Conservation (phyloP, 2,888 invertebrate species). For the Xanthia togata region DNA sequence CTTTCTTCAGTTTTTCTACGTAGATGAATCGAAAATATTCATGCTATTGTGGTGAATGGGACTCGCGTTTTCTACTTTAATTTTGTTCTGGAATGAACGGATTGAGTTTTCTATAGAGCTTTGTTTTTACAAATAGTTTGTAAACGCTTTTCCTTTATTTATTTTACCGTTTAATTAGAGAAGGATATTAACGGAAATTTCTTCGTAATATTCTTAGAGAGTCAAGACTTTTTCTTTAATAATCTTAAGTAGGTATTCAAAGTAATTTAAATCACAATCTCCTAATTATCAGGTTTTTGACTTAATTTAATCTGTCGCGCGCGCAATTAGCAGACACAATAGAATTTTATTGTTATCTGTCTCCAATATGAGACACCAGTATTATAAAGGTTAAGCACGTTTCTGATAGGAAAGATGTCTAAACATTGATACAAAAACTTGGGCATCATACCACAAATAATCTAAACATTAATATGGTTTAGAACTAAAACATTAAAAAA, state of each 20-base stretch:
- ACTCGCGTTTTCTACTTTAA: slow-evolving; percentile 24
- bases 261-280: not conserved
- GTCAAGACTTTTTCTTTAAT: not conserved
- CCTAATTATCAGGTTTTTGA: not conserved
- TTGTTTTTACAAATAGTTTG: not conserved
- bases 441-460: not conserved
- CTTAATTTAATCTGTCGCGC: no score
- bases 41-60: slow-evolving; percentile 28
- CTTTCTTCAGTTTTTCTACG: slow-evolving; percentile 37
- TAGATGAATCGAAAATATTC: slow-evolving; percentile 44
- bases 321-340: no score
- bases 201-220: not conserved
- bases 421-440: not conserved
- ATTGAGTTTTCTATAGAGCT: not conserved
- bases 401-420: not conserved
- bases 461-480: not conserved
- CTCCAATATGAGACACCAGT: no score
- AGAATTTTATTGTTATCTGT: no score
- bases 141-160: not conserved
- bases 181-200: not conserved
- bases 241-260: not conserved
- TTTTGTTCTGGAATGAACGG: slow-evolving; percentile 4
- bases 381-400: no score
- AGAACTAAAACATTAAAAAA: not conserved
- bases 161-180: not conserved